phyloP scores from a whole-genome alignment of 2,113 vertebrate genomes.

The Danionella cerebrum region DNA sequence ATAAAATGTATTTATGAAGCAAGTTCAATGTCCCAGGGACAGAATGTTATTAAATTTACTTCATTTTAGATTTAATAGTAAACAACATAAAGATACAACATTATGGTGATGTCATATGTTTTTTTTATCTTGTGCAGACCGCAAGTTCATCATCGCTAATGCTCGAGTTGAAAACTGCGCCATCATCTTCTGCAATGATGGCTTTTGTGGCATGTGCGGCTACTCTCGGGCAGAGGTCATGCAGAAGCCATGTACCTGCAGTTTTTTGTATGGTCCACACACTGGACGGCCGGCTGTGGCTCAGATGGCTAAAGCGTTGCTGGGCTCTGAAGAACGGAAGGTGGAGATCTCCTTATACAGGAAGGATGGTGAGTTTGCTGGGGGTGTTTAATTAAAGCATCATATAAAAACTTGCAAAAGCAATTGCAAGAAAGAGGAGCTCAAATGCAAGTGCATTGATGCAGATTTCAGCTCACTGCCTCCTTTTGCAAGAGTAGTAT shows the following conservation, averaged over 20 bases:
- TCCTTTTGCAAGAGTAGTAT: too few species aligned
- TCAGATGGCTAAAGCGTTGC: slow-evolving; percentile 81
- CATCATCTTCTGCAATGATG: slow-evolving; percentile 90
- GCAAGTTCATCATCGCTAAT: slow-evolving; percentile 88
- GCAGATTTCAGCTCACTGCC: too few species aligned
- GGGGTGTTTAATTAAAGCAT: background rate
- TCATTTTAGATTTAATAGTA: too few species aligned
- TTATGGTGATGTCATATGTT: too few species aligned
- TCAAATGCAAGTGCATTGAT: too few species aligned
- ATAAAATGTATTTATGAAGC: too few species aligned
- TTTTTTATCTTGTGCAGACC: slow-evolving; percentile 57
- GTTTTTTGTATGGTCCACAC: slow-evolving; percentile 83
- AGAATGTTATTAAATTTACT: too few species aligned
- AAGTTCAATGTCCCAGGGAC: too few species aligned
- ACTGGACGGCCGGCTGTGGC: slow-evolving; percentile 72
- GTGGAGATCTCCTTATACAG: slow-evolving; percentile 85
- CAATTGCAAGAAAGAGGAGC: too few species aligned
- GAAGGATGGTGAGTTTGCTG: slow-evolving; percentile 76
- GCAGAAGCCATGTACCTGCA: slow-evolving; percentile 85
- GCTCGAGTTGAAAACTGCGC: slow-evolving; percentile 85
- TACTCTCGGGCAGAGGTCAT: slow-evolving; percentile 84
- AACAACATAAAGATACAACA: too few species aligned
- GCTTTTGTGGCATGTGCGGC: slow-evolving; percentile 83
- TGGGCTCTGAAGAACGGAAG: slow-evolving; percentile 82
- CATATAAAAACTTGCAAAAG: background rate